Base-by-base conservation (phyloP, 2,797 vertebrate genomes). In the Hoplostethus atlanticus region DNA sequence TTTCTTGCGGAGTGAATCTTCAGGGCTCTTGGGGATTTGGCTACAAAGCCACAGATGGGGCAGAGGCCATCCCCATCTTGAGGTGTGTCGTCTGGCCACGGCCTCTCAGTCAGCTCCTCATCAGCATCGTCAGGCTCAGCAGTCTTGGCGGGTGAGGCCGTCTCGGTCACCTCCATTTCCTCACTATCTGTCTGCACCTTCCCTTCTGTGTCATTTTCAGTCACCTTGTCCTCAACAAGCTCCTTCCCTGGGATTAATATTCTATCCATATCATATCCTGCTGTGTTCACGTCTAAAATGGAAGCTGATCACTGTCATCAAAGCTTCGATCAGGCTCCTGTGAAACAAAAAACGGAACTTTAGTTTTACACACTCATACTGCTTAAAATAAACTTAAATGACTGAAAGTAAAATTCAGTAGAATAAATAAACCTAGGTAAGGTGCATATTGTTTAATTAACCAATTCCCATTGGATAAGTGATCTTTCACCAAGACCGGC, bases 1-100 rank as follows among this genome's bases (percentile, higher is more conserved):
- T 91, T 94, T 67, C 86, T 91, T 79, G 93, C 93, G 17, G 71
- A 67, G 48, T 95, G 94, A 83, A 91, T 94, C 89, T 96, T 96
- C 83, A 95, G 75, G 67, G 95, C 90, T 81, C 91, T 90, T 38
- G 91, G 88, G 71, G 86, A 94, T 84, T 92, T 89, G 57, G 95
- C 90, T 67, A 85, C 91, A 64, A 95, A 92, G 73, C 89, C 78
- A 42, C 93, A 94, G 40, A 84, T 51, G 1, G 88, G 55, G 59
- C 92, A 90, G 79, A 80, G 31, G 36, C 74, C 86, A 40, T 73
- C 79, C 16, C 47, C 68, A 12, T 84, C 68, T 66, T 71, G 54
- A 50, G 66, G 28, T 47, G 28, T 25, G 5, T 68, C 44, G 51
- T 71, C 67, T 63, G 48, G 54, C 54, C 12, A 58, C 30, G 36